Evolutionary conservation across 2,888 invertebrate species (phyloP), one percentile per base, ranked within the genome.

Genomic region (Euzophera pinguis): DNA sequence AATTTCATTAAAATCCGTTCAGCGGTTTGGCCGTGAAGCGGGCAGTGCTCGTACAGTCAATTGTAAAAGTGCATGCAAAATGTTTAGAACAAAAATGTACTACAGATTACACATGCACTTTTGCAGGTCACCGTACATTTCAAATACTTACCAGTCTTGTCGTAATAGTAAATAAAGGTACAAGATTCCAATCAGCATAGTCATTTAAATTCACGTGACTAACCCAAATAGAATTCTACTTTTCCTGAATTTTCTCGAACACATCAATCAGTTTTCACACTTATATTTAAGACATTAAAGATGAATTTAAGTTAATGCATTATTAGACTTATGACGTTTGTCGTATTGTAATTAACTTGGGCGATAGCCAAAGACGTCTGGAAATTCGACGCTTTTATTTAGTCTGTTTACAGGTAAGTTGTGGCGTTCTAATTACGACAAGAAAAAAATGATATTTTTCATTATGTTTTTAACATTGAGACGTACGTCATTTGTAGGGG

Each of bases 161-260:
- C n/a, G n/a, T n/a, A 45, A 13, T 39, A 29, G 49, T 49, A 49
- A 51, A 49, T 53, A 49, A 51, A 32, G 14, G n/a, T 38, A 43
- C 9, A 50, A 35, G 38, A 56, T 56, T 50, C 57, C 54, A 27
- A 47, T 52, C 12, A 32, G 9, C 17, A 41, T 35, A 53, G 27
- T 57, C 54, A 54, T 48, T 54, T 17, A 47, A 32, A 53, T 29
- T 49, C 56, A 56, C 56, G 53, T 53, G 56, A 56, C 52, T n/a
- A 3, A 14, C 37, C 3, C 22, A 32, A 39, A 52, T 17, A 47
- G 38, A 8, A 22, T 4, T 9, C 29, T 16, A 9, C 10, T 48
- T 37, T 37, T 47, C 7, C 34, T 5, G 17, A 35, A 7, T n/a
- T 47, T 47, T 17, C 35, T 5, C 7, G n/a, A 13, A 32, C 4